Conservation (phyloP, 1,140 invertebrate species). For the Zophobas atratus region DNA sequence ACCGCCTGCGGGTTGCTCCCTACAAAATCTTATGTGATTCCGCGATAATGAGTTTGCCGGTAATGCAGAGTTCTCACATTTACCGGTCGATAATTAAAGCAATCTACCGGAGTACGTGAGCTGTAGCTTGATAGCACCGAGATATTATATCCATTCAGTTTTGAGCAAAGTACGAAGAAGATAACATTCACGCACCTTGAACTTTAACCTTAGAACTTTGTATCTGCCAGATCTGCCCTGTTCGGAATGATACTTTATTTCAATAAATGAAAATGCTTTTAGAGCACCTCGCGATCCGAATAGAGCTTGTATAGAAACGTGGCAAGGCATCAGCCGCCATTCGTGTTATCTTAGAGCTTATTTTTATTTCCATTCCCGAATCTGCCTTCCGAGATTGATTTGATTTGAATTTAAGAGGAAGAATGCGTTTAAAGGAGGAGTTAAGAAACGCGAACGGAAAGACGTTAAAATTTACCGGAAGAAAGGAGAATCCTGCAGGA, state of each 20-base stretch:
- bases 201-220: slow-evolving; percentile 39
- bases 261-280: slow-evolving; percentile 43
- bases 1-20: neutral
- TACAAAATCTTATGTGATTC: slow-evolving; percentile 62
- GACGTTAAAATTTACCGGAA: slow-evolving; percentile 36
- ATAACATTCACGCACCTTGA: slow-evolving; percentile 41
- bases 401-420: slow-evolving; percentile 43
- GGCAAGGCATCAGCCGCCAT: neutral
- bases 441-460: slow-evolving; percentile 37
- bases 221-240: slow-evolving; percentile 36
- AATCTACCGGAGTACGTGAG: slow-evolving; percentile 54
- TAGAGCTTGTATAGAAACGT: slow-evolving; percentile 2
- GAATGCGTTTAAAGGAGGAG: slow-evolving; percentile 39
- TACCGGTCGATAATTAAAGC: slow-evolving; percentile 57
- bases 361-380: slow-evolving; percentile 37
- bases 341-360: slow-evolving; percentile 34
- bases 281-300: slow-evolving; percentile 3
- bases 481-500: neutral
- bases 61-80: slow-evolving; percentile 53
- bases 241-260: slow-evolving; percentile 37
- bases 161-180: slow-evolving; percentile 29
- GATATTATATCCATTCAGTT: slow-evolving; percentile 38
- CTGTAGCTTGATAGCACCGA: slow-evolving; percentile 23
- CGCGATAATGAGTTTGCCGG: slow-evolving; percentile 64
- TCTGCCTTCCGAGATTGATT: slow-evolving; percentile 39